Percentiles rank a stretch among this genome's conserved stretches.
These are phyloP conservation scores for Orycteropus afer DNA, from an alignment of 2,113 vertebrate species.

Conservation along the genomic window DNA sequence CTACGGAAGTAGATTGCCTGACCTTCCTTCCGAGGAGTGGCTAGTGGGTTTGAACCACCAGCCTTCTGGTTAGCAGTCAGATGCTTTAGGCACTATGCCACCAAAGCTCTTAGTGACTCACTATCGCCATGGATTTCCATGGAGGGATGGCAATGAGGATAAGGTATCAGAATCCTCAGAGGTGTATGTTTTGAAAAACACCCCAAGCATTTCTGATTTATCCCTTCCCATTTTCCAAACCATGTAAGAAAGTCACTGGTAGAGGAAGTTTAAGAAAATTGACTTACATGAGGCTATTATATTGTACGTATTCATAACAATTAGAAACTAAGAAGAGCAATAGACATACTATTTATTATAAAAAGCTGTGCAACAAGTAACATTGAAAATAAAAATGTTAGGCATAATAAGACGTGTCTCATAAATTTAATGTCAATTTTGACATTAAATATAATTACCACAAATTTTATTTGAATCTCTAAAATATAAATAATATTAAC, in stretches of 20 bases:
- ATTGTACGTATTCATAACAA: not conserved
- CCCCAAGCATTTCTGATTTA: slow-evolving; percentile 44
- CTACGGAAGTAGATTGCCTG: too few species aligned
- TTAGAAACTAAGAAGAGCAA: slow-evolving; percentile 23
- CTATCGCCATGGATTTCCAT: not conserved
- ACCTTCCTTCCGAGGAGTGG: too few species aligned
- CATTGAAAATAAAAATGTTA: slow-evolving; percentile 40
- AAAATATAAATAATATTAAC: slow-evolving; percentile 32
- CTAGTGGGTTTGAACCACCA: too few species aligned
- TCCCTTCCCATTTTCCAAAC: not conserved
- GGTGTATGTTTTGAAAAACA: slow-evolving; percentile 11
- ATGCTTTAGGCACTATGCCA: too few species aligned
- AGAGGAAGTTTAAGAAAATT: slow-evolving; percentile 24
- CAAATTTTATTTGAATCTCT: not conserved
- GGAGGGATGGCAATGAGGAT: not conserved
- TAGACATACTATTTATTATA: not conserved
- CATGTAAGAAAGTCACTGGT: not conserved
- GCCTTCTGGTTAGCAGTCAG: too few species aligned
- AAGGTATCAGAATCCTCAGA: slow-evolving; percentile 2
- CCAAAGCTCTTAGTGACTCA: too few species aligned
- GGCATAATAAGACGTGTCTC: slow-evolving; percentile 20
- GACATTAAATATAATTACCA: slow-evolving; percentile 49
- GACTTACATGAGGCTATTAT: not conserved
- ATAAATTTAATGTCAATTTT: slow-evolving; percentile 14
- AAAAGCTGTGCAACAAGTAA: slow-evolving; percentile 1